These are phyloP conservation scores for Lypha dubia DNA, from an alignment of 2,888 invertebrate genomes.

Conservation along the genomic window DNA sequence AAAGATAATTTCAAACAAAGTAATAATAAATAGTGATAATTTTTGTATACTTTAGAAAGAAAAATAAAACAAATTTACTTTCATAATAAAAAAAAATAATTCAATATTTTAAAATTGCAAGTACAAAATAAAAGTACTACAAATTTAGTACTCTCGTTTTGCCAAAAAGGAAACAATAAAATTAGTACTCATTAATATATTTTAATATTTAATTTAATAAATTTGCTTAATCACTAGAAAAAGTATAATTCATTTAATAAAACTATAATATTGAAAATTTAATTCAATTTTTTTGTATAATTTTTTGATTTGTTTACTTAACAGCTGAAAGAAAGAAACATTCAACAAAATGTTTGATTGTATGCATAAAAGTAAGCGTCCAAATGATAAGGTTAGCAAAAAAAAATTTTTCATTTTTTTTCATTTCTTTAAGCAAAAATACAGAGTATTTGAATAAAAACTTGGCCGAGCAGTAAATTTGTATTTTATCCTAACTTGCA, in stretches of 20 bases:
- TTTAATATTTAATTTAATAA: conserved; percentile 35
- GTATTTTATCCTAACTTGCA: not conserved
- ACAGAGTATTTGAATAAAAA: not conserved
- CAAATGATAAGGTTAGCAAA: not conserved
- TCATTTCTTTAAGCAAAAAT: not conserved
- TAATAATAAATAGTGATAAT: conserved; percentile 17
- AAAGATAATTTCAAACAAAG: conserved; percentile 60
- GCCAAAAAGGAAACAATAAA: not conserved
- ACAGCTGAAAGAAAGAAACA: conserved; percentile 23
- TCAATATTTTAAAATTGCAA: not conserved
- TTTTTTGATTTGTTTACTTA: conserved; percentile 16
- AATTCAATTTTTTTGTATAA: conserved; percentile 11
- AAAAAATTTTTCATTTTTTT: too few relatives aligned
- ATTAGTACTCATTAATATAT: not conserved
- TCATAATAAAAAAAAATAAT: conserved; percentile 9
- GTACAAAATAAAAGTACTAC: not conserved
- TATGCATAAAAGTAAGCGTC: not conserved
- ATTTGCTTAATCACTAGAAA: conserved; percentile 42
- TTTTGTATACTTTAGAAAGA: conserved; percentile 13
- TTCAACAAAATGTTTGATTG: conserved; percentile 8
- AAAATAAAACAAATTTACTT: conserved; percentile 26
- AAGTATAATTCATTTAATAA: conserved; percentile 52
- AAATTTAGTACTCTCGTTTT: conserved; percentile 26
- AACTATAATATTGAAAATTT: too few relatives aligned
- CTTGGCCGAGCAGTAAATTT: not conserved